These are phyloP conservation scores for Ceraclea dissimilis DNA, from an alignment of 2,888 invertebrate genomes.

Conservation along the genomic window DNA sequence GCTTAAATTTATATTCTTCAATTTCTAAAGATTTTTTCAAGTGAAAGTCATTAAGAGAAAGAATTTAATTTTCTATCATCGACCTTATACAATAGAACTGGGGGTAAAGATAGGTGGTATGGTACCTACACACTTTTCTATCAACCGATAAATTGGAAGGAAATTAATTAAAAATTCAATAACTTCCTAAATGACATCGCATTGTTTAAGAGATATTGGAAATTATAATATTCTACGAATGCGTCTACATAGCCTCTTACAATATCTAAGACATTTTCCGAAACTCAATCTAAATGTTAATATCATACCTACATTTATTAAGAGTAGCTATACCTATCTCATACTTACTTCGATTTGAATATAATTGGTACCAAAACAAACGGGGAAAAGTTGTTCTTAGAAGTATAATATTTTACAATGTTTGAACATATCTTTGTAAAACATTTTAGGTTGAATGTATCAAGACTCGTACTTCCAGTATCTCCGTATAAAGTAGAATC, in stretches of 20 bases:
- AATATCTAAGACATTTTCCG: background rate
- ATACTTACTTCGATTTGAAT: no score
- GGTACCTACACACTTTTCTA: no score
- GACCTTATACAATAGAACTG: background rate
- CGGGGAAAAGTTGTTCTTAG: no score
- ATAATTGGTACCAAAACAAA: no score
- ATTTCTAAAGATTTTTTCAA: background rate
- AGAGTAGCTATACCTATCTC: no score
- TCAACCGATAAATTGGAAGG: background rate
- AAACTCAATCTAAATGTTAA: background rate
- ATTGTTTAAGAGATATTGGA: background rate
- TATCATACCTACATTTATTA: background rate
- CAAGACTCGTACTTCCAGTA: no score
- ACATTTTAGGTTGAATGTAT: no score
- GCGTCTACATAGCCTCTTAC: background rate
- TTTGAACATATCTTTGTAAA: no score
- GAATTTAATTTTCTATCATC: background rate
- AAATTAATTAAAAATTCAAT: conserved; percentile 2
- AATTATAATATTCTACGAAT: background rate
- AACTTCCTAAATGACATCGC: background rate
- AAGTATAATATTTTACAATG: no score
- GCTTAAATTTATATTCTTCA: background rate
- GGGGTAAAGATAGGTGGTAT: background rate
- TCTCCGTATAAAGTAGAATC: no score
- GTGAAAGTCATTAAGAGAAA: background rate